Evolutionary conservation across 2,888 invertebrate species (phyloP).

Genomic region (Hofmannophila pseudospretella): DNA sequence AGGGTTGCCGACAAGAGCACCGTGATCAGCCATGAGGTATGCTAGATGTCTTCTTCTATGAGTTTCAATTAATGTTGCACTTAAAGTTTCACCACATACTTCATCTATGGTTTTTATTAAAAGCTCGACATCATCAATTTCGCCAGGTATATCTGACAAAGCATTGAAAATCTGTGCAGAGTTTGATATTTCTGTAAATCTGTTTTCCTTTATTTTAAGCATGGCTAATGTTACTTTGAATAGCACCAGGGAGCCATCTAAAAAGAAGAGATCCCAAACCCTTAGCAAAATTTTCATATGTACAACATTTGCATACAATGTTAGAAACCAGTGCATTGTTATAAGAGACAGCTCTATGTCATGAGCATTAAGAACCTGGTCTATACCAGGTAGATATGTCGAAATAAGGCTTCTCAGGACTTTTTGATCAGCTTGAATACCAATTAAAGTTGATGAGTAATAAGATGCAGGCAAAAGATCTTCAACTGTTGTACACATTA

Average conservation of each 20-base stretch:
- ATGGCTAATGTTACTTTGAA: constrained; percentile 97
- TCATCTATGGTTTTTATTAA: constrained; percentile 84
- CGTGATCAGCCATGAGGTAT: constrained; percentile 97
- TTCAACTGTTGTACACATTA: constrained; percentile 99
- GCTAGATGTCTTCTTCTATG: constrained; percentile 95
- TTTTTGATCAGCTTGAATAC: constrained; percentile 96
- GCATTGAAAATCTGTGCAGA: constrained; percentile 99
- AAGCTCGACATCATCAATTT: constrained; percentile 93
- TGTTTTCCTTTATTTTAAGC: constrained; percentile 88
- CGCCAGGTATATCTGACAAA: constrained; percentile 96
- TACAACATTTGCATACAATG: constrained; percentile 96
- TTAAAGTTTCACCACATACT: constrained; percentile 88
- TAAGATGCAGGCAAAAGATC: constrained; percentile 98
- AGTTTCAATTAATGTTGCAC: constrained; percentile 91
- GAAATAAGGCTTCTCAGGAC: constrained; percentile 95
- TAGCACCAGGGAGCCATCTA: constrained; percentile 95
- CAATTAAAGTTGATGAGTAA: constrained; percentile 95
- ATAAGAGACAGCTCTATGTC: constrained; percentile 97
- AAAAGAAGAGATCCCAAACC: constrained; percentile 98
- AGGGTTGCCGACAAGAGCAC: constrained; percentile 93
- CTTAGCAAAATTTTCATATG: constrained; percentile 95
- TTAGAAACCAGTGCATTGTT: constrained; percentile 98
- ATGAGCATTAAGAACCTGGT: constrained; percentile 93
- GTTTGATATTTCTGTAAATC: constrained; percentile 91
- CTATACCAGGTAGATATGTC: constrained; percentile 92